phyloP scores from a whole-genome alignment of 1,140 invertebrate species.

The Ceratitis capitata region DNA sequence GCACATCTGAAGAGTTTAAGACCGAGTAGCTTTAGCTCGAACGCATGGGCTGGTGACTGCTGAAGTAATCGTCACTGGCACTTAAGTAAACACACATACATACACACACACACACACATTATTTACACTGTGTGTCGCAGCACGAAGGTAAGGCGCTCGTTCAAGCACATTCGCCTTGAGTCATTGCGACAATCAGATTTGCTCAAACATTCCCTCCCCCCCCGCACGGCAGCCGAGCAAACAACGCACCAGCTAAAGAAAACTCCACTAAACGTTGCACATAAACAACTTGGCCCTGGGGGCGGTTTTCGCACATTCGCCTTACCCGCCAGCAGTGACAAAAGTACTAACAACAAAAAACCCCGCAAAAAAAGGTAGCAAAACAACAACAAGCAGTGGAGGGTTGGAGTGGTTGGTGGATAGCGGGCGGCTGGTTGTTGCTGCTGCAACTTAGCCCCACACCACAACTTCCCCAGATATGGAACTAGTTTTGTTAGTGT shows the following conservation, averaged over 20 bases:
- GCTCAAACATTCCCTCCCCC: neutral
- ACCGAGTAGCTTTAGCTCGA: constrained; percentile 5
- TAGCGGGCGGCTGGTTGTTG: neutral
- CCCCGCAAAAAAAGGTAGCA: neutral
- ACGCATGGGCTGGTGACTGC: neutral
- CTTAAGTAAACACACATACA: constrained; percentile 37
- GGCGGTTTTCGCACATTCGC: constrained; percentile 41
- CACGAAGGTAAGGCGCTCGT: neutral
- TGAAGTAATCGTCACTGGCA: neutral
- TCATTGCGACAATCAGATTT: constrained; percentile 18
- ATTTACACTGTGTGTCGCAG: too few species aligned
- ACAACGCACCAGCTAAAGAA: constrained; percentile 31
- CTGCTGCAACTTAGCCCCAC: neutral
- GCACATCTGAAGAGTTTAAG: constrained; percentile 3
- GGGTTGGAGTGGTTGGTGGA: neutral
- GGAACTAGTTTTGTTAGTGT: too few species aligned
- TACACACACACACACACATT: neutral
- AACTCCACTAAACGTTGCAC: neutral
- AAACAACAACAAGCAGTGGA: neutral
- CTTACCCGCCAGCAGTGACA: neutral
- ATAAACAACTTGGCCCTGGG: constrained; percentile 31
- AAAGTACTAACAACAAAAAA: neutral
- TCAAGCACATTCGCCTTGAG: neutral
- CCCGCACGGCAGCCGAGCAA: too few species aligned
- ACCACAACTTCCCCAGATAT: neutral